A percentile compares a stretch with the other conserved stretches of the same genome.
Evolutionary conservation across 2,113 vertebrate species (phyloP).

Genomic region (Odontophorus gujanensis): DNA sequence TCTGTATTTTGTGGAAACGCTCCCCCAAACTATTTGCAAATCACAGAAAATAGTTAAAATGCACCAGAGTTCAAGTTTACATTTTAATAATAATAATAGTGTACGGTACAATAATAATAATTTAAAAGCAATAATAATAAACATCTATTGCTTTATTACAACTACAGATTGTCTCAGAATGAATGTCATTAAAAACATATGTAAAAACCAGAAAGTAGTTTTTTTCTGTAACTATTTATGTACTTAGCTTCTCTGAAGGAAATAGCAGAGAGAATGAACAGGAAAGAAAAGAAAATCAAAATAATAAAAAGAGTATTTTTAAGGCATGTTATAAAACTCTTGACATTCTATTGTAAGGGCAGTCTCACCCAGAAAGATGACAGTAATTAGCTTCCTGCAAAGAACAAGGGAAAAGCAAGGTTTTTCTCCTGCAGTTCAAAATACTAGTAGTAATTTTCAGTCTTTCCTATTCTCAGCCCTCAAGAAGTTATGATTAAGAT

Average conservation of each 20-base stretch:
- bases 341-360: conserved; percentile 7
- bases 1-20: background rate
- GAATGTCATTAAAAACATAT: conserved; percentile 38
- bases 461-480: background rate
- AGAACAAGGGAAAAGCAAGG: background rate
- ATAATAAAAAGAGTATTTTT: conserved; percentile 44
- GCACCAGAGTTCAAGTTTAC: conserved; percentile 28
- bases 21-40: conserved; percentile 33
- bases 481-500: background rate
- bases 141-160: conserved; percentile 26
- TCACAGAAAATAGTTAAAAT: conserved; percentile 43
- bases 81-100: conserved; percentile 54
- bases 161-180: conserved; percentile 35
- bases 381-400: conserved; percentile 40
- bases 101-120: conserved; percentile 49
- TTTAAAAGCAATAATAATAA: conserved; percentile 53
- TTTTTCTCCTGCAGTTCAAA: background rate
- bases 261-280: conserved; percentile 9
- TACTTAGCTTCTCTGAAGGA: background rate
- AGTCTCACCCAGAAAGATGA: conserved; percentile 29
- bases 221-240: conserved; percentile 9
- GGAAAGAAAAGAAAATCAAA: background rate
- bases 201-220: background rate
- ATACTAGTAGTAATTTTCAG: background rate
- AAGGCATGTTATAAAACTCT: conserved; percentile 32